Percentiles rank a stretch among this genome's conserved stretches.
Evolutionary conservation across 1,140 invertebrate species (phyloP).

Genomic region (Caerostris extrusa): DNA sequence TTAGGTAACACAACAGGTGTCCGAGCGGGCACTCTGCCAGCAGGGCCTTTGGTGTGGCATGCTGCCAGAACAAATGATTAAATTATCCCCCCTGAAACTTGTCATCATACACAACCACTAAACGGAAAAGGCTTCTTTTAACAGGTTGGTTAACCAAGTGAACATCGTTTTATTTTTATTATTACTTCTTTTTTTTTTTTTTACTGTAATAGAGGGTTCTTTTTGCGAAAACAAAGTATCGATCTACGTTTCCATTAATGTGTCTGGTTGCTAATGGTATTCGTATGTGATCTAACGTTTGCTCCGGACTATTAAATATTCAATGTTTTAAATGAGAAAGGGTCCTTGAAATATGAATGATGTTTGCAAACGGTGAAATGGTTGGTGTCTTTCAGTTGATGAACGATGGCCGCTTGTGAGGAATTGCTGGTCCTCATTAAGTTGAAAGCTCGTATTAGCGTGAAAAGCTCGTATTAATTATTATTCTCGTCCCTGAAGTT

Average conservation of each 20-base stretch:
- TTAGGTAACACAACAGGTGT: conserved; percentile 1
- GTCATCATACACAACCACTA: neutral
- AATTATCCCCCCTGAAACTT: conserved; percentile 21
- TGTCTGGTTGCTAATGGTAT: neutral
- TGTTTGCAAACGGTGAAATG: neutral
- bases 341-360: conserved; percentile 1
- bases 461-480: neutral
- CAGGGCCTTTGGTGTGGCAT: neutral
- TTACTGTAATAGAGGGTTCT: too few species aligned
- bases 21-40: neutral
- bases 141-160: conserved; percentile 34
- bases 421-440: neutral
- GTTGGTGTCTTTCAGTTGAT: neutral
- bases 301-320: neutral
- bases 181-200: neutral
- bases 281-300: neutral
- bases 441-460: neutral
- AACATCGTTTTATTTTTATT: neutral
- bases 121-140: neutral
- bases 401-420: neutral
- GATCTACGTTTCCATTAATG: neutral
- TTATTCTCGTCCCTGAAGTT: neutral
- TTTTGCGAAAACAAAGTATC: neutral
- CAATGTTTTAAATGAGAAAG: neutral
- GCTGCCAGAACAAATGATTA: conserved; percentile 1